Conservation (phyloP, 1,140 invertebrate species). For the Dermatophagoides farinae region DNA sequence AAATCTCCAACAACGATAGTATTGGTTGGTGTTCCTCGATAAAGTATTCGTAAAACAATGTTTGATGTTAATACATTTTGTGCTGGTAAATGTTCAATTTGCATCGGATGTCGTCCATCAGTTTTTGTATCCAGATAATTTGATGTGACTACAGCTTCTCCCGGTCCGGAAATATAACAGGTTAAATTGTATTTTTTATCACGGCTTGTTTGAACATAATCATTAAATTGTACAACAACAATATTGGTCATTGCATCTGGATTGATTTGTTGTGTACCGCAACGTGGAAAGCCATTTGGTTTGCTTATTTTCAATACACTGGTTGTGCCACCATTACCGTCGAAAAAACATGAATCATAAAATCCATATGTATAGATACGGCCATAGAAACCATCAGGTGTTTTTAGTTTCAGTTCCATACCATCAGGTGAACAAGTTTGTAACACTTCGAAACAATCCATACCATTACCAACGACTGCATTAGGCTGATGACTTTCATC, state of each 20-base stretch:
- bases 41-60: slow-evolving; percentile 59
- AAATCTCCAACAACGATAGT: slow-evolving; percentile 85
- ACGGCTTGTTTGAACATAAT: slow-evolving; percentile 68
- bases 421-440: slow-evolving; percentile 78
- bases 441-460: slow-evolving; percentile 38
- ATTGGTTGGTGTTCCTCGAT: slow-evolving; percentile 68
- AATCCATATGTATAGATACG: slow-evolving; percentile 76
- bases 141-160: slow-evolving; percentile 74
- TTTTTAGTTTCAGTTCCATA: slow-evolving; percentile 72
- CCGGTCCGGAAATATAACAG: slow-evolving; percentile 66
- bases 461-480: neutral
- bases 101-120: slow-evolving; percentile 53
- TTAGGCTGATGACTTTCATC: slow-evolving; percentile 11
- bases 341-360: slow-evolving; percentile 66
- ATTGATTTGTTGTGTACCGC: slow-evolving; percentile 70
- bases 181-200: slow-evolving; percentile 81
- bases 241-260: slow-evolving; percentile 73
- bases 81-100: slow-evolving; percentile 69
- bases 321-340: slow-evolving; percentile 59
- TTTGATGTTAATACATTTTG: slow-evolving; percentile 71
- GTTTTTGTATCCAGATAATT: slow-evolving; percentile 72
- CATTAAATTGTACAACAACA: slow-evolving; percentile 77
- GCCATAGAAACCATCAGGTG: slow-evolving; percentile 66
- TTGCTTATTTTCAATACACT: slow-evolving; percentile 65
- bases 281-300: slow-evolving; percentile 69